These are phyloP conservation scores for Eolophus roseicapilla DNA, from an alignment of 2,113 vertebrate genomes.

Conservation along the genomic window DNA sequence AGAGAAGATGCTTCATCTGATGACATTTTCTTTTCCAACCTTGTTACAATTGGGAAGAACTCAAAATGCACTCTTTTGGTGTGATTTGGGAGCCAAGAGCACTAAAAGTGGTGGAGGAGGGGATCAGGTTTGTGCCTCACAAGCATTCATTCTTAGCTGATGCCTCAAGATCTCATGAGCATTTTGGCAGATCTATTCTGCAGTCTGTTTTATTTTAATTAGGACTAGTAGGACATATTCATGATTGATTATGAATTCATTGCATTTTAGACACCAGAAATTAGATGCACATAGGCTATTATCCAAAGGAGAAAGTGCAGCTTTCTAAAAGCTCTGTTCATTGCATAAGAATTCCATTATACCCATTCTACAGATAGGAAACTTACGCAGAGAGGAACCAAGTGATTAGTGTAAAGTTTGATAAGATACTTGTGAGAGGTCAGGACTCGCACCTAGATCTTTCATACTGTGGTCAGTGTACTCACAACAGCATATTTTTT, in stretches of 20 bases:
- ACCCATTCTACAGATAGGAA: neutral
- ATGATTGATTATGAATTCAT: neutral
- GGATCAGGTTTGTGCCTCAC: neutral
- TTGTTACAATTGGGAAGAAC: neutral
- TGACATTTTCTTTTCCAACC: neutral
- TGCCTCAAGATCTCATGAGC: neutral
- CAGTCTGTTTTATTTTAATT: neutral
- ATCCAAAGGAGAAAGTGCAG: neutral
- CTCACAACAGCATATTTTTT: neutral
- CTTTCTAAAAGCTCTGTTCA: no score
- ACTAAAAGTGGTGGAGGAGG: neutral
- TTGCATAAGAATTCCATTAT: neutral
- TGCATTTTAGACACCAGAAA: neutral
- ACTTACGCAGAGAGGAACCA: neutral
- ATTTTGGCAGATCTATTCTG: neutral
- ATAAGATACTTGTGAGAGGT: neutral
- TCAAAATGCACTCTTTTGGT: neutral
- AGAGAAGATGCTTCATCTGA: neutral
- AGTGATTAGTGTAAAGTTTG: neutral
- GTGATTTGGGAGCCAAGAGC: neutral
- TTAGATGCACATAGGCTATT: neutral
- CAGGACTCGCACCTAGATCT: neutral
- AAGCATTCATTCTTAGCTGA: neutral
- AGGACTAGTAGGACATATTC: neutral
- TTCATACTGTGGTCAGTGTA: neutral